Conservation (phyloP, 2,113 vertebrate species). For the Aptenodytes patagonicus region DNA sequence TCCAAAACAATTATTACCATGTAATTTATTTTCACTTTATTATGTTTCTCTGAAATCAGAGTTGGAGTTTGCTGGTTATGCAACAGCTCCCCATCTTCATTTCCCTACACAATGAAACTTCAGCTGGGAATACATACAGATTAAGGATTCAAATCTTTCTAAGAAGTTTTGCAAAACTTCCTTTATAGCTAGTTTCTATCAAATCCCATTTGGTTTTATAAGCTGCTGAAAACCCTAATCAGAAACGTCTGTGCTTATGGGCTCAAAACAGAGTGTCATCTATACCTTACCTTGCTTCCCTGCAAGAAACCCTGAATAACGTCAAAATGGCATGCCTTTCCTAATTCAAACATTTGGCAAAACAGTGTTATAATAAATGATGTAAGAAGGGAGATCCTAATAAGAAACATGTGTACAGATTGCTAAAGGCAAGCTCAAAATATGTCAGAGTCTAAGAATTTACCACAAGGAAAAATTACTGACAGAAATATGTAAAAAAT, state of each 20-base stretch:
- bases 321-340: neutral
- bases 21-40: slow-evolving; percentile 44
- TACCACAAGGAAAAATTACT: slow-evolving; percentile 31
- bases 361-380: slow-evolving; percentile 38
- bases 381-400: slow-evolving; percentile 42
- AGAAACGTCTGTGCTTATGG: neutral
- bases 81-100: slow-evolving; percentile 16
- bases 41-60: slow-evolving; percentile 17
- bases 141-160: slow-evolving; percentile 42
- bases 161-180: slow-evolving; percentile 35
- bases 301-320: neutral
- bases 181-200: slow-evolving; percentile 1
- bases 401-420: slow-evolving; percentile 22
- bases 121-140: slow-evolving; percentile 16
- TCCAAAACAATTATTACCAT: slow-evolving; percentile 36
- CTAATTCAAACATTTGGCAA: slow-evolving; percentile 28
- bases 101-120: slow-evolving; percentile 37
- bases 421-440: slow-evolving; percentile 37
- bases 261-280: slow-evolving; percentile 7
- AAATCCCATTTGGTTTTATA: slow-evolving; percentile 44
- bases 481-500: slow-evolving; percentile 36
- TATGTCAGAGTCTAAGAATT: slow-evolving; percentile 45
- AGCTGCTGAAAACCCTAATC: slow-evolving; percentile 40
- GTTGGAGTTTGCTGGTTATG: neutral
- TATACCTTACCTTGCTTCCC: neutral